Percentiles rank a stretch among this genome's conserved stretches.
Conservation (phyloP, 2,113 vertebrate genomes). For the Labrus mixtus region DNA sequence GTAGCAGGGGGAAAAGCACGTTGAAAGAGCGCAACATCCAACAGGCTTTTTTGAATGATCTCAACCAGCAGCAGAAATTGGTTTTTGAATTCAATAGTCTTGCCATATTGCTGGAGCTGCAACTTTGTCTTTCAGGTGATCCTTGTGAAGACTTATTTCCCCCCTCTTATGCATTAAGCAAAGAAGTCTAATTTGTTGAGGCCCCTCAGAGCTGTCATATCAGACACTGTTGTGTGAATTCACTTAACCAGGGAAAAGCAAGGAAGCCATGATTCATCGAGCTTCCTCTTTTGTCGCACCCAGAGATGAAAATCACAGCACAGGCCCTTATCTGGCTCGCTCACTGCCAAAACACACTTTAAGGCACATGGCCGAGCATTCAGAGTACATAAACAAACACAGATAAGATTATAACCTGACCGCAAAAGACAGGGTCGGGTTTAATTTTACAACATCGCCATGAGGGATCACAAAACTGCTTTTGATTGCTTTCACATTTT, state of each 20-base stretch:
- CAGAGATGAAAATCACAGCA: conserved; percentile 70
- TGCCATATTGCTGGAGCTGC: conserved; percentile 3
- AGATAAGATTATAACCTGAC: conserved; percentile 23
- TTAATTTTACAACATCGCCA: conserved; percentile 11
- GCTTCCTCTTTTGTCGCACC: conserved; percentile 63
- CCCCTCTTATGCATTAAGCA: neutral
- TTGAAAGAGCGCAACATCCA: conserved; percentile 10
- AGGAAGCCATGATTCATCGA: conserved; percentile 71
- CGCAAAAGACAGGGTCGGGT: conserved; percentile 4
- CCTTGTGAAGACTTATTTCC: neutral
- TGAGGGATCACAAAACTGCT: conserved; percentile 12
- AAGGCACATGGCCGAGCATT: conserved; percentile 36
- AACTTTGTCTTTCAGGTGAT: neutral
- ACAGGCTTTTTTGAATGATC: conserved; percentile 20
- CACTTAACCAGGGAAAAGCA: conserved; percentile 24
- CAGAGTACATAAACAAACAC: conserved; percentile 19
- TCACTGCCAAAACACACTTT: conserved; percentile 70
- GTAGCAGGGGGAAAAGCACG: neutral
- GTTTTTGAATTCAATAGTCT: conserved; percentile 22
- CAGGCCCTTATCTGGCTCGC: conserved; percentile 57
- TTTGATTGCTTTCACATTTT: conserved; percentile 17
- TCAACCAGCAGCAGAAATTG: neutral
- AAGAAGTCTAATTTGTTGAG: neutral
- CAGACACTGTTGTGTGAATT: conserved; percentile 9
- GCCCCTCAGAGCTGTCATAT: neutral